Percentiles rank a stretch among this genome's conserved stretches.
Evolutionary conservation across 2,113 vertebrate genomes (phyloP).

Genomic region (Rhinoderma darwinii): DNA sequence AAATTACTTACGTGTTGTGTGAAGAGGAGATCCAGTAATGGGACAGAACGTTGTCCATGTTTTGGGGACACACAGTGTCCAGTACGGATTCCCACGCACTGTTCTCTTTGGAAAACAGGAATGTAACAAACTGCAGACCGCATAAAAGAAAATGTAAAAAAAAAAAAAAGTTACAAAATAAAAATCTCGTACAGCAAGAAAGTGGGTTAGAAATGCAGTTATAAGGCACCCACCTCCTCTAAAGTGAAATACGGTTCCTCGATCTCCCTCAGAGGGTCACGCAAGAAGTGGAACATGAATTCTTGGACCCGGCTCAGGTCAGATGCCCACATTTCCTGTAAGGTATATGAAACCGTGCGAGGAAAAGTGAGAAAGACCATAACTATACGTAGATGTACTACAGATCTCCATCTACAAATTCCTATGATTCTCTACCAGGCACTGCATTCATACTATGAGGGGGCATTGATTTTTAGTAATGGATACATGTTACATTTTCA

Average conservation of each 20-base stretch:
- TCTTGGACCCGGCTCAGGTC: slow-evolving; percentile 87
- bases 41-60: slow-evolving; percentile 96
- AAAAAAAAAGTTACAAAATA: too few relatives aligned
- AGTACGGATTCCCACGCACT: slow-evolving; percentile 89
- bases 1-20: slow-evolving; percentile 92
- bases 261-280: slow-evolving; percentile 94
- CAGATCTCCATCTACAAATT: background rate
- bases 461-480: background rate
- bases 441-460: background rate
- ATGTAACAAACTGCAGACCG: slow-evolving; percentile 87
- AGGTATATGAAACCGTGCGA: slow-evolving; percentile 1
- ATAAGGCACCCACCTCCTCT: slow-evolving; percentile 80
- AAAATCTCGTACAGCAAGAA: background rate
- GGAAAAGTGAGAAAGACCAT: slow-evolving; percentile 22
- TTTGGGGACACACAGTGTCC: slow-evolving; percentile 84
- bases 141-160: background rate
- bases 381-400: background rate
- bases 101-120: slow-evolving; percentile 98
- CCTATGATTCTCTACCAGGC: background rate
- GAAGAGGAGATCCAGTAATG: slow-evolving; percentile 99
- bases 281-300: slow-evolving; percentile 92
- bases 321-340: slow-evolving; percentile 90
- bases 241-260: slow-evolving; percentile 91
- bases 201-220: background rate
- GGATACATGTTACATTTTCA: background rate